Evolutionary conservation across 2,888 invertebrate species (phyloP).

Genomic region (Gandaritis pyraliata): DNA sequence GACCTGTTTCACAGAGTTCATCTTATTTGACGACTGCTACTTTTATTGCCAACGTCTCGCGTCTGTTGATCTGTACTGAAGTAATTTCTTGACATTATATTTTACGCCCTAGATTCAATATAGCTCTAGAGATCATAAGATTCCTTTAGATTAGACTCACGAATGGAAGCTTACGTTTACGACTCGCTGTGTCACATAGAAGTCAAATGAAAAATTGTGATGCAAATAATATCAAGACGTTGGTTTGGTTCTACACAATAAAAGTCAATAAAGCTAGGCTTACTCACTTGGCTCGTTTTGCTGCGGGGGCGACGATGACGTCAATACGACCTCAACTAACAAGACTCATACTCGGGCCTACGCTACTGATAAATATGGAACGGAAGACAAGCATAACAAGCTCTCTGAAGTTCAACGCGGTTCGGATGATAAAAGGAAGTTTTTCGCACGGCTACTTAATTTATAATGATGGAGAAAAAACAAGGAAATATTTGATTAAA

Average conservation of each 20-base stretch:
- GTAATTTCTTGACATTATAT: too few relatives aligned
- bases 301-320: conserved; percentile 37
- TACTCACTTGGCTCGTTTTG: conserved; percentile 23
- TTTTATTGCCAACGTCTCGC: too few relatives aligned
- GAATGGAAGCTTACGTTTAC: too few relatives aligned
- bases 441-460: conserved; percentile 10
- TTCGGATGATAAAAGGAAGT: conserved; percentile 12
- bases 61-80: too few relatives aligned
- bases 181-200: too few relatives aligned
- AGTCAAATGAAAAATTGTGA: neutral
- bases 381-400: conserved; percentile 27
- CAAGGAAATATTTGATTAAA: too few relatives aligned
- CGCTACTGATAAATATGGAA: conserved; percentile 43
- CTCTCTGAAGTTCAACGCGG: conserved; percentile 17
- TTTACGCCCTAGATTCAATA: too few relatives aligned
- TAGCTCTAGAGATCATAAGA: too few relatives aligned
- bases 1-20: too few relatives aligned
- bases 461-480: neutral
- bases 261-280: conserved; percentile 13
- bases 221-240: conserved; percentile 1
- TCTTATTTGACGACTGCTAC: too few relatives aligned
- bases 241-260: conserved; percentile 14
- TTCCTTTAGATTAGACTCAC: too few relatives aligned
- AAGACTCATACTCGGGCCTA: conserved; percentile 34
- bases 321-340: conserved; percentile 25